Evolutionary conservation across 2,888 invertebrate species (phyloP).

Genomic region (Apotomis capreana): DNA sequence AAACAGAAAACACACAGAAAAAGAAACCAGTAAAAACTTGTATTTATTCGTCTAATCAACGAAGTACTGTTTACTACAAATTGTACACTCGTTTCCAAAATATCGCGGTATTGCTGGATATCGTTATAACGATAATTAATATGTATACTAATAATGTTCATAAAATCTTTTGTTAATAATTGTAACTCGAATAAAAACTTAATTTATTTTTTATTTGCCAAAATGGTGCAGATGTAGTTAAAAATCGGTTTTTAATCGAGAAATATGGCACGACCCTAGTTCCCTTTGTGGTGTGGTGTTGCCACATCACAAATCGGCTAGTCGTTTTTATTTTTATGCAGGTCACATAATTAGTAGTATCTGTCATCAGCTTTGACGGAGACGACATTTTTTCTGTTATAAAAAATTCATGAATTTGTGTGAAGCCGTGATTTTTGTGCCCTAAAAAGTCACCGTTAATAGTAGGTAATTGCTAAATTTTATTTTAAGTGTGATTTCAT

Average conservation of each 20-base stretch:
- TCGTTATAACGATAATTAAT: too few relatives aligned
- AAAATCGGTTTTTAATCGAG: slow-evolving; percentile 24
- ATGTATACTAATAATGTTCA: too few relatives aligned
- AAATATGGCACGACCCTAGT: slow-evolving; percentile 11
- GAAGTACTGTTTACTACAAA: too few relatives aligned
- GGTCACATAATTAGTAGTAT: slow-evolving; percentile 22
- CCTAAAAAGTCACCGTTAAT: slow-evolving; percentile 28
- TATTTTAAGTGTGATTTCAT: background rate
- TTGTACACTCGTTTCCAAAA: too few relatives aligned
- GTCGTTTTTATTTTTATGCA: slow-evolving; percentile 13
- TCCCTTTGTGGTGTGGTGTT: slow-evolving; percentile 17
- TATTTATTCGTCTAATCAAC: too few relatives aligned
- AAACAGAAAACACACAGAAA: too few relatives aligned
- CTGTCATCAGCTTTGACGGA: slow-evolving; percentile 31
- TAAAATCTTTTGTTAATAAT: too few relatives aligned
- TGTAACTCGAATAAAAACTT: too few relatives aligned
- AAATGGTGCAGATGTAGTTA: background rate
- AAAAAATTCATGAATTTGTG: slow-evolving; percentile 35
- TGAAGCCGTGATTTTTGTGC: slow-evolving; percentile 38
- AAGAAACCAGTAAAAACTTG: too few relatives aligned
- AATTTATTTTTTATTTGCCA: too few relatives aligned
- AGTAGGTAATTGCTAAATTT: slow-evolving; percentile 24
- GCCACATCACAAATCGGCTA: slow-evolving; percentile 9
- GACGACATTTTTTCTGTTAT: slow-evolving; percentile 37
- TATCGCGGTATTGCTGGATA: too few relatives aligned